Conservation (phyloP, 2,797 vertebrate genomes). For the Lutjanus argentimaculatus region DNA sequence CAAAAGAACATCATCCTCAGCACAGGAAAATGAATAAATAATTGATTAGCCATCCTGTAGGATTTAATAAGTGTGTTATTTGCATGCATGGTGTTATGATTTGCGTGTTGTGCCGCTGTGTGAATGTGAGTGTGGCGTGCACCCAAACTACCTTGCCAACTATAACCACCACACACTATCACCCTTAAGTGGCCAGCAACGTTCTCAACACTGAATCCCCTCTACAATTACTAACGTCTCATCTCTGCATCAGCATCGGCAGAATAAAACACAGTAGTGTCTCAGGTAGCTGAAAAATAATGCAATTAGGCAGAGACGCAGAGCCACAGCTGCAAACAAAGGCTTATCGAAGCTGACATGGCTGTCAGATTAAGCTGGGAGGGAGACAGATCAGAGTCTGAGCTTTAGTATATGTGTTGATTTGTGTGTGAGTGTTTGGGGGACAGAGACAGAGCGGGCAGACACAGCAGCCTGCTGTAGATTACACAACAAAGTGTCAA, state of each 20-base stretch:
- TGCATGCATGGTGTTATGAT: constrained; percentile 33
- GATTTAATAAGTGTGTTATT: constrained; percentile 64
- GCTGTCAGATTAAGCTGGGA: constrained; percentile 64
- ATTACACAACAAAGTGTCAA: constrained; percentile 55
- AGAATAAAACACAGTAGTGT: constrained; percentile 34
- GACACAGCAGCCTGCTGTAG: constrained; percentile 31
- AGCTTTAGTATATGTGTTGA: constrained; percentile 39
- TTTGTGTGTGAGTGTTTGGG: constrained; percentile 18
- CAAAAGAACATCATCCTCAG: constrained; percentile 67
- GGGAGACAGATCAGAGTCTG: constrained; percentile 52
- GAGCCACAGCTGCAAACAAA: constrained; percentile 49
- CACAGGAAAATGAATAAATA: constrained; percentile 66
- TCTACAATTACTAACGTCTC: constrained; percentile 9
- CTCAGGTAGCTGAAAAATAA: constrained; percentile 64
- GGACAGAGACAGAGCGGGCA: constrained; percentile 14
- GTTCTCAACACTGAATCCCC: constrained; percentile 15
- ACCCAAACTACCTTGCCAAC: constrained; percentile 9
- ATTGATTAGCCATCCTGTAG: constrained; percentile 57
- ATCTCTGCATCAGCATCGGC: constrained; percentile 35
- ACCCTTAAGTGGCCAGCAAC: not conserved
- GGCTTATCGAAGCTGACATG: constrained; percentile 54
- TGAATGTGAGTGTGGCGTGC: not conserved
- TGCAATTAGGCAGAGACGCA: constrained; percentile 56
- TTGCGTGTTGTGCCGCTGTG: not conserved
- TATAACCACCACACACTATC: not conserved